Evolutionary conservation across 1,140 invertebrate genomes (phyloP).

Genomic region (Anoplophora glabripennis): DNA sequence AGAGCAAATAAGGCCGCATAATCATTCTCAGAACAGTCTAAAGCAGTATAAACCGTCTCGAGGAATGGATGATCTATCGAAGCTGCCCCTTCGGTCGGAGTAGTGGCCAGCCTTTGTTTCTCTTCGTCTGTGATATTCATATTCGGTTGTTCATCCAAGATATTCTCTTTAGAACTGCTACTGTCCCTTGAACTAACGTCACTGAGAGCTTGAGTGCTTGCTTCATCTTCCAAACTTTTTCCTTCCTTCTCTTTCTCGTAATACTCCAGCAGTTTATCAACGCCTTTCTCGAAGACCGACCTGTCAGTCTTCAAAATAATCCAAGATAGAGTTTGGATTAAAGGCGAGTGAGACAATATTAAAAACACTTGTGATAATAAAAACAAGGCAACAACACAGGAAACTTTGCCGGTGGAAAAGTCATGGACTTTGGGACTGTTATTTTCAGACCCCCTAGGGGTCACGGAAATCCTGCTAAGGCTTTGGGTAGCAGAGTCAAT

Average conservation of each 20-base stretch:
- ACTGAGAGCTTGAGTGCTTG: constrained; percentile 42
- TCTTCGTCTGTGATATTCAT: constrained; percentile 95
- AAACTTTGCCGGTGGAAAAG: constrained; percentile 53
- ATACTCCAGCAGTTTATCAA: constrained; percentile 52
- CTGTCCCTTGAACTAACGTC: constrained; percentile 30
- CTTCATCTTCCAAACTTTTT: constrained; percentile 26
- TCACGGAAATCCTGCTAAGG: constrained; percentile 35
- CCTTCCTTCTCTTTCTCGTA: constrained; percentile 37
- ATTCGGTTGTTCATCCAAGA: constrained; percentile 55
- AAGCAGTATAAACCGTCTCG: constrained; percentile 79
- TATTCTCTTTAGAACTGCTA: constrained; percentile 37
- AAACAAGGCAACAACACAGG: constrained; percentile 87
- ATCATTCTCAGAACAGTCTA: constrained; percentile 89
- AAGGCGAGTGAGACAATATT: constrained; percentile 83
- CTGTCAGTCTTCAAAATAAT: constrained; percentile 80
- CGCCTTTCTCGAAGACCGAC: constrained; percentile 66
- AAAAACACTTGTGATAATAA: constrained; percentile 95
- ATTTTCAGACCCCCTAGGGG: constrained; percentile 42
- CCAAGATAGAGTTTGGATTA: constrained; percentile 84
- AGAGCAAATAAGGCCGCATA: constrained; percentile 90
- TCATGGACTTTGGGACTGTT: constrained; percentile 28
- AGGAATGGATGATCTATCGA: constrained; percentile 76
- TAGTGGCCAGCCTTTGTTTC: constrained; percentile 70
- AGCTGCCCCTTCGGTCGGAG: constrained; percentile 47
- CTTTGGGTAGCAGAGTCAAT: constrained; percentile 58